Base-by-base conservation (phyloP, 2,797 vertebrate genomes). In the Babyrousa celebensis region DNA sequence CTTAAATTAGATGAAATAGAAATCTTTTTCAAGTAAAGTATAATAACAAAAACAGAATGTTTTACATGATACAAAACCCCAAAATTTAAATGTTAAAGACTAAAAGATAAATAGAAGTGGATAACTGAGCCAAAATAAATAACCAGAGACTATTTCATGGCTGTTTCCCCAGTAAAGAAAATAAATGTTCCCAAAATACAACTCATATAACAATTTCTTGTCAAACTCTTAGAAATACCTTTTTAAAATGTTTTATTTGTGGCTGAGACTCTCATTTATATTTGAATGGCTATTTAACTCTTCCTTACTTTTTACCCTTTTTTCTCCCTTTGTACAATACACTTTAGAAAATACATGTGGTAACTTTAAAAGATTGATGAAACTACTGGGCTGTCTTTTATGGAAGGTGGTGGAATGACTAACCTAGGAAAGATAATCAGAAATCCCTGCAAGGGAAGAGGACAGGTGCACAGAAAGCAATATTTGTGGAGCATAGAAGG, bases 1-100 rank as follows among this genome's bases (percentile, higher is more conserved):
- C 68, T 70, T 88, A 94, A 93, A 67, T n/a, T 32, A 91, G n/a
- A 94, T 90, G 71, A 97, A 88, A 23, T 96, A 97, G 60, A n/a
- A 20, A 82, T 0, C 32, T 94, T 96, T 95, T 95, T 95, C 80
- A 80, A 94, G 40, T 32, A 91, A 97, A 96, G 75, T 54, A 27
- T 94, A 91, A 97, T 29, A 95, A 85, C n/a, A 96, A 89, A 95
- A 78, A 20, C 23, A 71, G 6, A 0, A 4, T 85, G 43, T 71
- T 85, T 96, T 94, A 1, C 12, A 79, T 58, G 3, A 78, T 60
- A 91, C 14, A 60, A 79, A 84, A 75, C 14, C 12, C 70, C 84
- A 54, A 65, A 18, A 96, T 91, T 25, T 5, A 71, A 68, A 89
- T 54, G 87, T 94, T 94, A 91, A 83, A 94, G 71, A 71, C 8